phyloP scores from a whole-genome alignment of 2,797 vertebrate genomes.

The Poeciliopsis infans region DNA sequence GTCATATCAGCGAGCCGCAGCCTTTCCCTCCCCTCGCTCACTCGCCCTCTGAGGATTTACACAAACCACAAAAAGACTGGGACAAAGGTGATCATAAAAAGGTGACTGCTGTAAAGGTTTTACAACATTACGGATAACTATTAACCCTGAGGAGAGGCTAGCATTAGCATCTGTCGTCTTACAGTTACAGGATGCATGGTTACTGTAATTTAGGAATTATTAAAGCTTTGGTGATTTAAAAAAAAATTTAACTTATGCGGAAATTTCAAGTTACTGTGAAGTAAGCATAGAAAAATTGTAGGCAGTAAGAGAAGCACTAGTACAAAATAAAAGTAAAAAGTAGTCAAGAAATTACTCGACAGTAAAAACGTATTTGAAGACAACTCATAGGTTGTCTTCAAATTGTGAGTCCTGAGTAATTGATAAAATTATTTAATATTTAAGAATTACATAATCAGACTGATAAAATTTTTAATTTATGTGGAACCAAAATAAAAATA shows the following conservation, averaged over 20 bases:
- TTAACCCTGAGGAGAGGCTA: not conserved
- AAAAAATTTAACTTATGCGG: not conserved
- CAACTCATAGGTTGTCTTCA: no score
- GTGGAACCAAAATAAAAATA: no score
- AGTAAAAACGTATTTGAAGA: no score
- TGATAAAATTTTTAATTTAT: no score
- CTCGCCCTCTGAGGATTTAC: constrained; percentile 37
- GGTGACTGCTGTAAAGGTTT: constrained; percentile 2
- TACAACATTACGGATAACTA: not conserved
- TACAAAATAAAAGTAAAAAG: no score
- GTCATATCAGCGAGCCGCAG: constrained; percentile 74
- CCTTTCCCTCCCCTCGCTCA: constrained; percentile 57
- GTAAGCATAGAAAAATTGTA: not conserved
- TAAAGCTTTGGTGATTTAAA: not conserved
- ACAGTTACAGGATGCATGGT: not conserved
- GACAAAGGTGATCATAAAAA: not conserved
- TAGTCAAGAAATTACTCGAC: no score
- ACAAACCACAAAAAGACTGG: constrained; percentile 33
- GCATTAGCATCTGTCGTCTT: not conserved
- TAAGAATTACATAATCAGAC: no score
- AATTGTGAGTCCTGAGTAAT: no score
- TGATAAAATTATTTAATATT: no score
- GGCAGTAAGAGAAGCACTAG: no score
- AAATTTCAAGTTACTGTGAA: not conserved
- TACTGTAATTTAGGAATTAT: not conserved